Evolutionary conservation across 2,113 vertebrate species (phyloP), one percentile per base, ranked within the genome.

Genomic region (Cyanistes caeruleus): DNA sequence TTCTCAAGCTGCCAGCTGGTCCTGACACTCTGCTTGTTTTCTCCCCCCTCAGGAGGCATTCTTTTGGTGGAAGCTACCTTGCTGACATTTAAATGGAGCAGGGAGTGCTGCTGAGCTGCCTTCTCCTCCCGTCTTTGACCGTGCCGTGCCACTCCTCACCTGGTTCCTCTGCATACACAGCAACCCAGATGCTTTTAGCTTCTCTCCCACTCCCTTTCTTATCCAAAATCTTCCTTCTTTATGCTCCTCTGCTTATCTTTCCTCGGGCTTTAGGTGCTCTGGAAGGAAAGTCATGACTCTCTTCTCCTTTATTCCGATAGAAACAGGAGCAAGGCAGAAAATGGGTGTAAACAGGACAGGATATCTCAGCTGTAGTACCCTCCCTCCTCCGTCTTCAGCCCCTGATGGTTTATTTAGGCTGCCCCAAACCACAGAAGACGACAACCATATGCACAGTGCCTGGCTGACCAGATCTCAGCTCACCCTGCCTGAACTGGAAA

Each of bases 1-100:
- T 97, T 69, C 80, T 96, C 92, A 96, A 92, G 90, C 92, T 97
- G 88, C 95, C 96, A 97, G 93, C 93, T 95, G 88, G 92, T 92
- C 52, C 92, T 89, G 86, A 95, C 93, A 96, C 52, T 91, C 85
- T 78, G 76, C 92, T 94, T 93, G 83, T 93, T 95, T 95, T 88
- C 68, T 89, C 19, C 56, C 72, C 28, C 37, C 86, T 90, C 72
- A 94, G 90, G 92, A 96, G 73, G n/a, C 92, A 60, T 94, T 96
- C 76, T 95, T 95, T 77, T 78, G 64, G 88, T 94, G 76, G 83
- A 96, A 89, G 76, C 69, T 86, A 84, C 83, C 58, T 96, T 30
- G 4, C 76, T 92, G 79, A 96, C 69, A 75, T 84, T 93, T 92
- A 90, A 88, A 72, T 89, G 74, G 77, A 92, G 76, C 52, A 69